Evolutionary conservation across 2,888 invertebrate genomes (phyloP).

Genomic region (Zygothrica quintamaculata): DNA sequence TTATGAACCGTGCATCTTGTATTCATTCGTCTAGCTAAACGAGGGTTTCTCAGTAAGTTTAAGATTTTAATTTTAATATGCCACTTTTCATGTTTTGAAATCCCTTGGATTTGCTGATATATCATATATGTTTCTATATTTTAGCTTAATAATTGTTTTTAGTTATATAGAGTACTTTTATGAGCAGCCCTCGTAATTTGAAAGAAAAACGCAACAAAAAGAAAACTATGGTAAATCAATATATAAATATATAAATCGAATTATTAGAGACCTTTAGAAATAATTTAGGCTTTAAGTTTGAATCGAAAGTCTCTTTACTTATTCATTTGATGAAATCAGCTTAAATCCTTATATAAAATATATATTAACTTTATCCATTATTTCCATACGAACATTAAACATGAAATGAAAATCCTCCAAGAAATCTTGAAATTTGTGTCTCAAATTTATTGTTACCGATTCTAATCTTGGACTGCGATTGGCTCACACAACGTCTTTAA

Average conservation of each 20-base stretch:
- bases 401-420: slow-evolving; percentile 19
- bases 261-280: slow-evolving; percentile 3
- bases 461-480: slow-evolving; percentile 35
- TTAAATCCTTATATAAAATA: background rate
- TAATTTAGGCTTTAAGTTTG: background rate
- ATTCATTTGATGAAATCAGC: background rate
- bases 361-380: slow-evolving; percentile 19
- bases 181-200: too few species aligned
- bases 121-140: too few species aligned
- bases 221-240: too few species aligned
- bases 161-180: too few species aligned
- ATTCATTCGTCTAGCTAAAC: slow-evolving; percentile 2
- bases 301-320: too few species aligned
- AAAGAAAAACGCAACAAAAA: slow-evolving; percentile 55
- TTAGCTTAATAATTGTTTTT: too few species aligned
- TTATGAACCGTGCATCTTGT: too few species aligned
- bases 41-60: slow-evolving; percentile 17
- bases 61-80: too few species aligned
- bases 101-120: too few species aligned
- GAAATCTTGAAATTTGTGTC: slow-evolving; percentile 18
- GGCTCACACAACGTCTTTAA: slow-evolving; percentile 63
- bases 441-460: slow-evolving; percentile 58
- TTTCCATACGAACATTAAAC: slow-evolving; percentile 26
- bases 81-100: too few species aligned
- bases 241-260: slow-evolving; percentile 10